phyloP scores from a whole-genome alignment of 1,140 invertebrate species.

The Dermatophagoides farinae region DNA sequence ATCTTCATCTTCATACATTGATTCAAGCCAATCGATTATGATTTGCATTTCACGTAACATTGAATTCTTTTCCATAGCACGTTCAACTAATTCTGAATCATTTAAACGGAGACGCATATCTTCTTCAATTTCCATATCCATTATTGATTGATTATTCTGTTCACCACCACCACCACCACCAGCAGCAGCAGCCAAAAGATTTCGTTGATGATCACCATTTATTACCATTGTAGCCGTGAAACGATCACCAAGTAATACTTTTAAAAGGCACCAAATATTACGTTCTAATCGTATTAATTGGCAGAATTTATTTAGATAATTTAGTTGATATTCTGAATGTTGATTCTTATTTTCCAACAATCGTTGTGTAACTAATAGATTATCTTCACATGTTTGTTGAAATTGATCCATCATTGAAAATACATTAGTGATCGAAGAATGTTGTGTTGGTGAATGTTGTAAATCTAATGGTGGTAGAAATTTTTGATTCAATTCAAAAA shows the following conservation, averaged over 20 bases:
- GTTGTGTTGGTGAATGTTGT: too few relatives aligned
- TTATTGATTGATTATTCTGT: conserved; percentile 10
- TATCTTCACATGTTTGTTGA: not conserved
- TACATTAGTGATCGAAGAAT: too few relatives aligned
- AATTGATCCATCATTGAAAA: not conserved
- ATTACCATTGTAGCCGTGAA: conserved; percentile 21
- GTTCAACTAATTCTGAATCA: conserved; percentile 40
- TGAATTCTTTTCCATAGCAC: conserved; percentile 40
- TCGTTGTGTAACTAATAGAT: not conserved
- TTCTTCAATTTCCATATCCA: conserved; percentile 28
- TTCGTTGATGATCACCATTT: not conserved
- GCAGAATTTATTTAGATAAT: not conserved
- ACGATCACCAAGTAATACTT: conserved; percentile 55
- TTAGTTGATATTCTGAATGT: not conserved
- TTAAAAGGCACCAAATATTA: conserved; percentile 63
- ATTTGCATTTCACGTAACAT: conserved; percentile 51
- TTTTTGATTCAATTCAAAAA: conserved; percentile 1
- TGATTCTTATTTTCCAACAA: not conserved
- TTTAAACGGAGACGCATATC: conserved; percentile 25
- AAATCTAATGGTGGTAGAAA: not conserved
- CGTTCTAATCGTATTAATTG: conserved; percentile 36
- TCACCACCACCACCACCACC: not conserved
- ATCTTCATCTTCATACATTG: conserved; percentile 40
- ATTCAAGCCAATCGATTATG: conserved; percentile 79
- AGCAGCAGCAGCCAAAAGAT: conserved; percentile 13